Evolutionary conservation across 37 sponge, comb jelly and placozoan species (phyloP).

Genomic region (Halisarca cf. caerulea): DNA sequence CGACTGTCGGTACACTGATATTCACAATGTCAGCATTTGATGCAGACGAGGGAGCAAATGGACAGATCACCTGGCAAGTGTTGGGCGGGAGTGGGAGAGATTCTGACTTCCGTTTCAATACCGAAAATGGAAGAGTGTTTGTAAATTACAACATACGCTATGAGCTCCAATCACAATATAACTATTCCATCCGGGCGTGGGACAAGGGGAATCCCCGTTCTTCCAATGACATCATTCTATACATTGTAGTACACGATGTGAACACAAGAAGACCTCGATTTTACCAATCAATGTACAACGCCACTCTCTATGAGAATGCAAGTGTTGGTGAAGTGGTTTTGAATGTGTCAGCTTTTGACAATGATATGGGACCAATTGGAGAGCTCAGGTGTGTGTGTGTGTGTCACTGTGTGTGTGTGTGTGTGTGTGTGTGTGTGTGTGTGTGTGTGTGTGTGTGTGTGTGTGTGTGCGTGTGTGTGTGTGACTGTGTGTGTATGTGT

Average conservation of each 20-base stretch:
- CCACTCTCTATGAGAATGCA: conserved; percentile 37
- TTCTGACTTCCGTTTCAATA: conserved; percentile 29
- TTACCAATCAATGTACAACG: conserved; percentile 29
- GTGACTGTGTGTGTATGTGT: conserved; percentile 25
- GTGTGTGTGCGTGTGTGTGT: background rate
- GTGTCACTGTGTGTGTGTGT: conserved; percentile 16
- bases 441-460: conserved; percentile 1
- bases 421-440: conserved; percentile 4
- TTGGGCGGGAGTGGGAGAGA: background rate
- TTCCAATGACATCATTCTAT: conserved; percentile 13
- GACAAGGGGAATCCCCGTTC: conserved; percentile 32
- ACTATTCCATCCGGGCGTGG: conserved; percentile 38
- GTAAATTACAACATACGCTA: conserved; percentile 10
- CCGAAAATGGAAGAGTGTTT: conserved; percentile 39
- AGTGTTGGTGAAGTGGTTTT: conserved; percentile 31
- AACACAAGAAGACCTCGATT: conserved; percentile 55
- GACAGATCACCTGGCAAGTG: conserved; percentile 25
- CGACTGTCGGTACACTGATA: background rate
- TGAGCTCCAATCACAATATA: conserved; percentile 25
- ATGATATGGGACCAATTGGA: conserved; percentile 52
- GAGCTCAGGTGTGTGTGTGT: conserved; percentile 31
- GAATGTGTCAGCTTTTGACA: conserved; percentile 52
- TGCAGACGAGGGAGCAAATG: conserved; percentile 51
- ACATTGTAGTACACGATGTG: conserved; percentile 49
- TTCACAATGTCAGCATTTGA: conserved; percentile 41